These are phyloP conservation scores for Anseranas semipalmata DNA, from an alignment of 2,113 vertebrate genomes.

Conservation along the genomic window DNA sequence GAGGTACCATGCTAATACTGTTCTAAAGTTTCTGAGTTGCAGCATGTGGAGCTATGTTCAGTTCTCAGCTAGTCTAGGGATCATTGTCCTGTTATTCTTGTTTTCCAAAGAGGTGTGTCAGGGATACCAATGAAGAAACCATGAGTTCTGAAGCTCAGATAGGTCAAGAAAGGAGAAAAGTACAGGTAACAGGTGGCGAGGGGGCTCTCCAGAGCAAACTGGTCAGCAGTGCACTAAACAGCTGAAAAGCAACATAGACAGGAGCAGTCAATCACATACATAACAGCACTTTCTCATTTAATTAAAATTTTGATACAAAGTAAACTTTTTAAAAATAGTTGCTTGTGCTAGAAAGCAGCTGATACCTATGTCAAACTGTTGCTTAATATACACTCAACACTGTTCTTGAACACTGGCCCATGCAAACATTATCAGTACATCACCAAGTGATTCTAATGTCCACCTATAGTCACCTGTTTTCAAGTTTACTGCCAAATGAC, in stretches of 20 bases:
- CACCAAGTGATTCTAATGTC: no score
- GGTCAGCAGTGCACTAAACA: neutral
- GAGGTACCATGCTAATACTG: fast-evolving
- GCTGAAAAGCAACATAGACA: fast-evolving
- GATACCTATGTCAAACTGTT: neutral
- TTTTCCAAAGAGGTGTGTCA: neutral
- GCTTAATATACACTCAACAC: neutral
- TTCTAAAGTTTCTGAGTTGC: neutral
- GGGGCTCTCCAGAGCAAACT: neutral
- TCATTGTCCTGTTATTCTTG: neutral
- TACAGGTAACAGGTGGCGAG: fast-evolving
- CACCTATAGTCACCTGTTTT: neutral
- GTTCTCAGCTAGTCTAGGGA: neutral
- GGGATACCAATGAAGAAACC: neutral
- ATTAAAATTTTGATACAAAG: neutral
- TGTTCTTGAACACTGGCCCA: neutral
- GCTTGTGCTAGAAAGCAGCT: neutral
- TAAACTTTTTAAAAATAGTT: neutral
- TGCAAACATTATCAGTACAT: fast-evolving
- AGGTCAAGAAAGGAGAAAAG: neutral
- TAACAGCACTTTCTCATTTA: neutral
- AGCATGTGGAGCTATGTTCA: neutral
- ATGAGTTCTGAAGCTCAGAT: neutral
- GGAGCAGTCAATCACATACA: neutral
- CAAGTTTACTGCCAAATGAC: neutral